These are phyloP conservation scores for Cryptocephalus primarius DNA, from an alignment of 2,888 invertebrate species.

Conservation along the genomic window DNA sequence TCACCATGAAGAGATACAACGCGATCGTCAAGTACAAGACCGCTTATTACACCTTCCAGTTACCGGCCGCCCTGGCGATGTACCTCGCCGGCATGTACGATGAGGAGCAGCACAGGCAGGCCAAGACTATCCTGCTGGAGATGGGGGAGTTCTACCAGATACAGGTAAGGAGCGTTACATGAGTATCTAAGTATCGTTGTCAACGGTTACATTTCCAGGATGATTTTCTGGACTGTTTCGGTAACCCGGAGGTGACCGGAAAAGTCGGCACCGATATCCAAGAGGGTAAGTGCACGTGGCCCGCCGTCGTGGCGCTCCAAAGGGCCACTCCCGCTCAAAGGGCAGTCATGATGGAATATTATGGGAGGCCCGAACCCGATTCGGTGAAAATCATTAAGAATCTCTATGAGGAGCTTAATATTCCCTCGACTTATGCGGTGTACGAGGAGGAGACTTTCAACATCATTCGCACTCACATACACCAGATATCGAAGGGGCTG, in stretches of 20 bases:
- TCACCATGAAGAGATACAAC: conserved; percentile 79
- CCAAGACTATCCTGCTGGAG: conserved; percentile 74
- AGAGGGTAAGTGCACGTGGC: conserved; percentile 95
- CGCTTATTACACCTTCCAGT: conserved; percentile 85
- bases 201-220: conserved; percentile 45
- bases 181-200: not conserved
- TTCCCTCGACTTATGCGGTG: conserved; percentile 64
- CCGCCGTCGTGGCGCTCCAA: conserved; percentile 80
- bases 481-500: conserved; percentile 70
- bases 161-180: too few relatives aligned
- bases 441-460: conserved; percentile 80
- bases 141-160: conserved; percentile 96
- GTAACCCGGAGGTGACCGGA: conserved; percentile 73
- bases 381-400: conserved; percentile 60
- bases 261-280: conserved; percentile 87
- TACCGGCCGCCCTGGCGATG: conserved; percentile 84
- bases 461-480: conserved; percentile 70
- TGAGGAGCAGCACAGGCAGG: conserved; percentile 70
- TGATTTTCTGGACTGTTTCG: conserved; percentile 86
- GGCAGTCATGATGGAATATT: conserved; percentile 63
- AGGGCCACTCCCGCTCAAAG: conserved; percentile 60
- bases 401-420: conserved; percentile 64
- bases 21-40: conserved; percentile 87
- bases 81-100: conserved; percentile 71
- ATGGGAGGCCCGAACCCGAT: conserved; percentile 56